These are phyloP conservation scores for Phortica okadai DNA, from an alignment of 2,888 invertebrate genomes.

Conservation along the genomic window DNA sequence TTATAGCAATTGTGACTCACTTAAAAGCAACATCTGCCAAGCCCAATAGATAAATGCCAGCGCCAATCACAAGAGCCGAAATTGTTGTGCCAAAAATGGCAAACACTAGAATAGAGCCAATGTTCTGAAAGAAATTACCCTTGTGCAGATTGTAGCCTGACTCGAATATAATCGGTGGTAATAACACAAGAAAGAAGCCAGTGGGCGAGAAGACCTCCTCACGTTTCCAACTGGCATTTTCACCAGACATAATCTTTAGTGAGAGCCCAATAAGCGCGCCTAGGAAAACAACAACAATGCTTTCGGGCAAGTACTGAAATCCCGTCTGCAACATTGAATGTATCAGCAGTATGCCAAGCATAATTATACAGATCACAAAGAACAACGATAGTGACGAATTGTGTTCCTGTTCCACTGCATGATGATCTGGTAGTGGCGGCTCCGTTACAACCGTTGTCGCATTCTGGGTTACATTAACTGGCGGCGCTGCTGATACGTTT, in stretches of 20 bases:
- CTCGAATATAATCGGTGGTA: slow-evolving; percentile 99
- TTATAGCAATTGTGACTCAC: slow-evolving; percentile 50
- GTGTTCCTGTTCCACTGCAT: slow-evolving; percentile 96
- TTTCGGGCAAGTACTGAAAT: slow-evolving; percentile 97
- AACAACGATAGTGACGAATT: slow-evolving; percentile 98
- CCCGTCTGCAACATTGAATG: slow-evolving; percentile 96
- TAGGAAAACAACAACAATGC: slow-evolving; percentile 96
- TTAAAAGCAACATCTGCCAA: slow-evolving; percentile 93
- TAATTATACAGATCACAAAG: slow-evolving; percentile 96
- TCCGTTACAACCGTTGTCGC: slow-evolving; percentile 81
- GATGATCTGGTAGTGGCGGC: slow-evolving; percentile 90
- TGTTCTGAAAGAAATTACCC: slow-evolving; percentile 97
- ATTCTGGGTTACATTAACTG: slow-evolving; percentile 53
- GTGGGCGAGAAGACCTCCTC: slow-evolving; percentile 99
- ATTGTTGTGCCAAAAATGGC: slow-evolving; percentile 98
- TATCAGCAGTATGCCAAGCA: slow-evolving; percentile 94
- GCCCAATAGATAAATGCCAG: slow-evolving; percentile 95
- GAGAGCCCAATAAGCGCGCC: slow-evolving; percentile 95
- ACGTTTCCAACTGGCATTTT: slow-evolving; percentile 95
- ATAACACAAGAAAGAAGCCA: slow-evolving; percentile 95
- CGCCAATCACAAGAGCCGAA: slow-evolving; percentile 97
- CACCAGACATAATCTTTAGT: slow-evolving; percentile 90
- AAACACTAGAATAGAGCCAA: slow-evolving; percentile 98
- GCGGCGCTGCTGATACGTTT: slow-evolving; percentile 30
- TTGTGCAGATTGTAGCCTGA: slow-evolving; percentile 99